phyloP scores from a whole-genome alignment of 2,797 vertebrate genomes.

The Gymnopithys bicolor region DNA sequence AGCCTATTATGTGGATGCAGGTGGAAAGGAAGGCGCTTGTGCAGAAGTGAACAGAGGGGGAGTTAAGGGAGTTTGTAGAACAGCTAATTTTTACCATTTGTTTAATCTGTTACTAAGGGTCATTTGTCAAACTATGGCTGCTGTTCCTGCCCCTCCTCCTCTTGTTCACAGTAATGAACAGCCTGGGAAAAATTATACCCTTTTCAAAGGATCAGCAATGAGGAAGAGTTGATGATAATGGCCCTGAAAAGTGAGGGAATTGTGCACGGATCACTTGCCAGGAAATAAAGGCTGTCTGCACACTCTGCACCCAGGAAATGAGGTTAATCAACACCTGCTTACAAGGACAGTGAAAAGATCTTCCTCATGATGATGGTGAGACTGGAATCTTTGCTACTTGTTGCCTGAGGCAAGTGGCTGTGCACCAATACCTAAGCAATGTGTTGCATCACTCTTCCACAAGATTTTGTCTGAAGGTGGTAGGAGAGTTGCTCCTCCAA shows the following conservation, averaged over 20 bases:
- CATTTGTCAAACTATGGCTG: slow-evolving; percentile 55
- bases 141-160: slow-evolving; percentile 18
- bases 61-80: slow-evolving; percentile 42
- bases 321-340: slow-evolving; percentile 24
- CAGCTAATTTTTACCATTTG: slow-evolving; percentile 69
- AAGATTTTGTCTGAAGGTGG: neutral
- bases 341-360: neutral
- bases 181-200: slow-evolving; percentile 53
- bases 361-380: neutral
- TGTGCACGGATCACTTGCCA: slow-evolving; percentile 71
- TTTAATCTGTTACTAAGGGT: slow-evolving; percentile 76
- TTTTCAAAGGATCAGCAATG: slow-evolving; percentile 53
- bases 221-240: slow-evolving; percentile 61
- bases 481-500: neutral
- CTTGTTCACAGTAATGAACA: slow-evolving; percentile 43
- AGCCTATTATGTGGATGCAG: neutral
- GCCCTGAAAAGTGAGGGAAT: slow-evolving; percentile 40
- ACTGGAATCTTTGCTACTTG: neutral
- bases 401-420: neutral
- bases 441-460: neutral
- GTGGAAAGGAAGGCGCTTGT: neutral
- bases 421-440: neutral
- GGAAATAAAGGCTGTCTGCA: slow-evolving; percentile 40
- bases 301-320: slow-evolving; percentile 61
- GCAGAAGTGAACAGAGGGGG: neutral